phyloP scores from a whole-genome alignment of 2,888 invertebrate genomes.

The Idaea aversata region DNA sequence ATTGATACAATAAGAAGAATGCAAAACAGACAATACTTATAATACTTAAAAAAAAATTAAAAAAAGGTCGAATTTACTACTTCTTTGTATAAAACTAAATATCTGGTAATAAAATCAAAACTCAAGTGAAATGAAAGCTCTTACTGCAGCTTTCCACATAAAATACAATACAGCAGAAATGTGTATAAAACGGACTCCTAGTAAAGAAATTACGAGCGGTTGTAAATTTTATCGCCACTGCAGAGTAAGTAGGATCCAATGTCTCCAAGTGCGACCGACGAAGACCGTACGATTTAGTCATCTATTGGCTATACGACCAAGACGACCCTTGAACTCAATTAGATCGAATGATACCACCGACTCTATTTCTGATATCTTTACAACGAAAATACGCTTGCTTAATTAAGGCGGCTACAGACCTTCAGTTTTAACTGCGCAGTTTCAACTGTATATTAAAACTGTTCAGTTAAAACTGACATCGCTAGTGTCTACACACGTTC shows the following conservation, averaged over 20 bases:
- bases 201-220: background rate
- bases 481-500: too few species aligned
- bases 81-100: too few species aligned
- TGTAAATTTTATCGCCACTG: background rate
- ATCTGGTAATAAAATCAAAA: too few species aligned
- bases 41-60: too few species aligned
- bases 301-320: conserved; percentile 26
- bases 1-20: too few species aligned
- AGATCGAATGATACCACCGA: conserved; percentile 37
- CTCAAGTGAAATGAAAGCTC: too few species aligned
- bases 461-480: too few species aligned
- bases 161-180: background rate
- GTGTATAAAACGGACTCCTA: background rate
- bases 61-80: too few species aligned
- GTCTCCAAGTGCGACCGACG: conserved; percentile 6
- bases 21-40: too few species aligned
- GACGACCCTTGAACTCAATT: conserved; percentile 42
- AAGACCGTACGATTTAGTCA: conserved; percentile 15
- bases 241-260: conserved; percentile 4
- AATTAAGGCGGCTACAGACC: too few species aligned
- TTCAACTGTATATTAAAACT: too few species aligned
- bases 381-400: conserved; percentile 35
- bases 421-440: too few species aligned
- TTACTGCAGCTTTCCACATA: background rate
- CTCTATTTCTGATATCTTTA: conserved; percentile 29